These are phyloP conservation scores for Neolamprologus caudopunctatus DNA, from an alignment of 2,113 vertebrate species.

Conservation along the genomic window DNA sequence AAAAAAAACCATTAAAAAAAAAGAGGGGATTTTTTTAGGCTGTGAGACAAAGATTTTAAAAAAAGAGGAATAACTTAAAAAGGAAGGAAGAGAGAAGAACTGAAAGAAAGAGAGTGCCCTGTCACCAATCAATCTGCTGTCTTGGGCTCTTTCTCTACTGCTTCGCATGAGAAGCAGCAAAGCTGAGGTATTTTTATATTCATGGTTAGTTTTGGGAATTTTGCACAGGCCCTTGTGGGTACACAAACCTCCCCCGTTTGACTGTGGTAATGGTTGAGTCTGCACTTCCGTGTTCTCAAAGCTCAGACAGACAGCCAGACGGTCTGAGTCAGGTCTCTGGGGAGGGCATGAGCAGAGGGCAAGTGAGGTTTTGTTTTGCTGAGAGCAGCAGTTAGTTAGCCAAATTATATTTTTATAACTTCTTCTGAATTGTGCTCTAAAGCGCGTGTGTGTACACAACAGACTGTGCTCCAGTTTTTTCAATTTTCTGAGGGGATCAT, in stretches of 20 bases:
- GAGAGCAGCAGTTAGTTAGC: background rate
- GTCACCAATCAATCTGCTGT: slow-evolving; percentile 38
- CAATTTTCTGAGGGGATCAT: background rate
- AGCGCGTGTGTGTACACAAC: background rate
- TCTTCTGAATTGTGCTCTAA: background rate
- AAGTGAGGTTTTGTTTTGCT: slow-evolving; percentile 1
- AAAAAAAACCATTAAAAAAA: background rate
- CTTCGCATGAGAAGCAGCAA: slow-evolving; percentile 32
- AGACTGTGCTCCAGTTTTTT: background rate
- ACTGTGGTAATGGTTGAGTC: slow-evolving; percentile 29
- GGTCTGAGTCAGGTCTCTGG: slow-evolving; percentile 45
- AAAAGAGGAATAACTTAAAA: background rate
- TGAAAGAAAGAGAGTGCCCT: background rate
- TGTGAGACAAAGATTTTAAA: background rate
- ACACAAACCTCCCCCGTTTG: background rate
- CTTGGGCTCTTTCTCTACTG: background rate
- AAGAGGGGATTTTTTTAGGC: background rate
- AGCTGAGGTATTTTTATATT: slow-evolving; percentile 40
- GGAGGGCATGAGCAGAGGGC: background rate
- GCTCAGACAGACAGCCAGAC: slow-evolving; percentile 21
- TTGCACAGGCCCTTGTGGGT: slow-evolving; percentile 13
- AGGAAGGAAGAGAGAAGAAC: background rate
- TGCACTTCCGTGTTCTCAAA: slow-evolving; percentile 26
- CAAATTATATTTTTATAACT: background rate
- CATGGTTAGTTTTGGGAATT: slow-evolving; percentile 23